Base-by-base conservation (phyloP, 2,888 invertebrate species). In the Thecocarcelia acutangulata region DNA sequence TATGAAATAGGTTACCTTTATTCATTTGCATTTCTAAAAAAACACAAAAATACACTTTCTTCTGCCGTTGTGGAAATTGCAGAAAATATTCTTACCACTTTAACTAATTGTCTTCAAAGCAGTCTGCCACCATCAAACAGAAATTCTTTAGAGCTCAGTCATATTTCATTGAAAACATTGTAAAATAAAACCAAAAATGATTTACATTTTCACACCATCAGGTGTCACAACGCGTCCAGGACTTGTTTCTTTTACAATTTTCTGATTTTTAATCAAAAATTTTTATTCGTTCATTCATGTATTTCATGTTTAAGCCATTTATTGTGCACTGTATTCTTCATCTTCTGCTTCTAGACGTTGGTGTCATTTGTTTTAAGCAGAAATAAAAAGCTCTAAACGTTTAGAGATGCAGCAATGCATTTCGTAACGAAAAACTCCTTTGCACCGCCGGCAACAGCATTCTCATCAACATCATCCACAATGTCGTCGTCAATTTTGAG, bases 181-280 rank as follows among this genome's bases (percentile, higher is more conserved):
- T 24, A 50, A 59, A 11, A 46, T 37, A 56, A 64, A 17, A 56
- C 13, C 19, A 21, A 40, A 21, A 54, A 21, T 52, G 66, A 79
- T 79, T 73, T 28, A 59, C 50, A 66, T 79, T 79, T 79, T 72
- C 72, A 61, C 66, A 73, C 59, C 66, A 73, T 79, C 72, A 79
- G 78, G 72, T 79, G 72, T 24, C 24, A 64, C 11, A 44, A 59
- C 69, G 44, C 37, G 37, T 79, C 50, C 4, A 12, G 58, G 70
- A 77, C 2, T 63, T 56, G 9, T 17, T 59, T 12, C 0, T 24
- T 40, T 13, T 24, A 21, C 21, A 17, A 6, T 61, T 40, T 40
- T 37, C 24, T 17, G 1, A 12, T 56, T 63, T 56, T 56, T 33
- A 56, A 54, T 61, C 24, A 13, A 17, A 11, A 42, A 40, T 13